Evolutionary conservation across 1,140 invertebrate species (phyloP).

Genomic region (Aleiodes sp.): DNA sequence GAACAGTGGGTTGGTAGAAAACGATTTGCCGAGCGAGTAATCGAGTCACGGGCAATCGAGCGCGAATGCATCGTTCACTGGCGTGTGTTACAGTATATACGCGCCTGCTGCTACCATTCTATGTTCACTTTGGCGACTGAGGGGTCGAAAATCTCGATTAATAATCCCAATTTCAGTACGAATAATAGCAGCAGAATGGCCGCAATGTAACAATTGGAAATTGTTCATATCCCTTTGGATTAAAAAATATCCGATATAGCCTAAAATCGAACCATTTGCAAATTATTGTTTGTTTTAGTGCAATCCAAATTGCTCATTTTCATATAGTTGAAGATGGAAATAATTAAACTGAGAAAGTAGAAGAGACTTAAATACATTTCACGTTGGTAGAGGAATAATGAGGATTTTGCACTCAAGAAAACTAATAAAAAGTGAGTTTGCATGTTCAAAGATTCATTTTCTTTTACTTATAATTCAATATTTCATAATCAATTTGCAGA

Average conservation of each 20-base stretch:
- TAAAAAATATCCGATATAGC: too few relatives aligned
- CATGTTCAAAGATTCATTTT: too few relatives aligned
- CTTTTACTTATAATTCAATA: too few relatives aligned
- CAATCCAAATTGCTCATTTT: neutral
- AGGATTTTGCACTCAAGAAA: neutral
- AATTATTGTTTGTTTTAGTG: neutral
- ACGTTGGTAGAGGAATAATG: neutral
- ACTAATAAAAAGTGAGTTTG: neutral
- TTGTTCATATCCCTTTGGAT: too few relatives aligned
- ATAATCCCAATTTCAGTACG: slow-evolving; percentile 15
- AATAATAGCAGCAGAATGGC: slow-evolving; percentile 16
- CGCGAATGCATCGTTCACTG: slow-evolving; percentile 9
- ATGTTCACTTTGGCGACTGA: neutral
- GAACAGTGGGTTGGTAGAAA: slow-evolving; percentile 9
- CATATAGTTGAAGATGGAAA: neutral
- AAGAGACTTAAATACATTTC: neutral
- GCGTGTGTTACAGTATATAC: neutral
- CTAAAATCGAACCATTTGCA: too few relatives aligned
- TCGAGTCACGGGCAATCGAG: slow-evolving; percentile 10
- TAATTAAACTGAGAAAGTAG: neutral
- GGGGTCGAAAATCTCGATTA: slow-evolving; percentile 21
- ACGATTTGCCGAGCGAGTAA: slow-evolving; percentile 9
- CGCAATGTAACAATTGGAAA: neutral
- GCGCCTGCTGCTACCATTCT: neutral
- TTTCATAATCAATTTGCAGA: too few relatives aligned